Percentiles rank a stretch among this genome's conserved stretches.
Conservation (phyloP, 2,797 vertebrate genomes). For the Lacerta viridis region DNA sequence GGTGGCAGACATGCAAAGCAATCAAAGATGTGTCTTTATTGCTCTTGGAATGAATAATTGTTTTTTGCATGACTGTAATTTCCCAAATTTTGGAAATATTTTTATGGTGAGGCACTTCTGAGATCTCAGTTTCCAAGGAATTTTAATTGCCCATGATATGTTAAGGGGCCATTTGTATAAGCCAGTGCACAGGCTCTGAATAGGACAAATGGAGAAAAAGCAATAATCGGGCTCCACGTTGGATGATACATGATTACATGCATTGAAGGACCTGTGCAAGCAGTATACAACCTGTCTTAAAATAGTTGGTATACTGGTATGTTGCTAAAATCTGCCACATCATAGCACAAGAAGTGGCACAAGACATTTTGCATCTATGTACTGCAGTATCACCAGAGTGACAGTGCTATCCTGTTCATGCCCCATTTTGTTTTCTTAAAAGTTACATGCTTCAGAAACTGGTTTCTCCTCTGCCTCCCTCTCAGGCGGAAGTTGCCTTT, state of each 20-base stretch:
- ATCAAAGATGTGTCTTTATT: too few relatives aligned
- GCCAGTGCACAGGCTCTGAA: neutral
- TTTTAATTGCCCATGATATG: neutral
- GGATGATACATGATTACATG: neutral
- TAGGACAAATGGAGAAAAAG: neutral
- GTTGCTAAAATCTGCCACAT: neutral
- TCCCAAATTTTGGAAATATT: too few relatives aligned
- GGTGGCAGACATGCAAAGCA: neutral
- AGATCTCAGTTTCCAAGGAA: neutral
- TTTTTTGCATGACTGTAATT: too few relatives aligned
- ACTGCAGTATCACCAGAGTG: neutral
- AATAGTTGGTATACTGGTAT: neutral
- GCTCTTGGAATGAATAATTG: neutral
- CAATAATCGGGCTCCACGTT: neutral
- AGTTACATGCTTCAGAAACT: neutral
- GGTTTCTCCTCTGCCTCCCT: neutral
- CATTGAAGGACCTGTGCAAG: neutral
- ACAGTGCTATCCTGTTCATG: neutral
- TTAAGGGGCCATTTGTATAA: neutral
- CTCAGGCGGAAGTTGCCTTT: conserved; percentile 34
- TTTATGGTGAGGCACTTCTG: neutral
- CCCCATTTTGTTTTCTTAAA: neutral
- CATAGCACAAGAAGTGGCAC: neutral
- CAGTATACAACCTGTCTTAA: neutral
- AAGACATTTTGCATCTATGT: neutral